Evolutionary conservation across 2,113 vertebrate species (phyloP), one percentile per base, ranked within the genome.

Genomic region (Galemys pyrenaicus): DNA sequence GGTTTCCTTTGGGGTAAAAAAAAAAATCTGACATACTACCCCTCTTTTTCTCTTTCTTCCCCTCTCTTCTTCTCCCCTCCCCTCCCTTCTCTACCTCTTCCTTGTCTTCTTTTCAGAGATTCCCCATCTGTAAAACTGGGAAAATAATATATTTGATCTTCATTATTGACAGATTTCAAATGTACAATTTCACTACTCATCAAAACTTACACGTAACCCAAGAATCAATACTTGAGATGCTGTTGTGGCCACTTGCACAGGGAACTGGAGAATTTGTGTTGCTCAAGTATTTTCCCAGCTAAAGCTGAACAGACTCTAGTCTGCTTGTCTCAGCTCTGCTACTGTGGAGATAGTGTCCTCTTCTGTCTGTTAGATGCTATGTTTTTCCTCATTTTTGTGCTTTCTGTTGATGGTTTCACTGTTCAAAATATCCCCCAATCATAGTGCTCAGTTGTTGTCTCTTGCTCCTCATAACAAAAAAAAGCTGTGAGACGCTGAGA

Each of bases 381-480:
- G 2, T 41, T 44, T 89, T 68, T 49, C 60, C 30, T 12, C 46
- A 67, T 77, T 44, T 41, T 39, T 71, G 22, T 79, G 17, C 35
- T 77, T 78, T 85, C 77, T 44, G 26, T 79, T 49, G 54, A 51
- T 41, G 56, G 65, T 93, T 84, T 88, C 20, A 12, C 26, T n/a
- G 12, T 70, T 56, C 32, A 44, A 4, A 74, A 11, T 24, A 22
- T 20, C 68, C 56, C 30, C 41, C 16, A 9, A 11, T 19, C 26
- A 13, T 24, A 24, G 39, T 73, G 51, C n/a, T 4, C 28, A 67
- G 15, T 65, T 65, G 62, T 11, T 44, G 5, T 37, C 19, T 54
- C 1, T n/a, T 13, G 79, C n/a, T 80, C 8, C 20, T 73, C n/a
- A 73, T n/a, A 6, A 1, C 22, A 41, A 20, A n/a, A 20, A n/a